Evolutionary conservation across 2,888 invertebrate genomes (phyloP), one percentile per base, ranked within the genome.

Genomic region (Ligdia adustata): DNA sequence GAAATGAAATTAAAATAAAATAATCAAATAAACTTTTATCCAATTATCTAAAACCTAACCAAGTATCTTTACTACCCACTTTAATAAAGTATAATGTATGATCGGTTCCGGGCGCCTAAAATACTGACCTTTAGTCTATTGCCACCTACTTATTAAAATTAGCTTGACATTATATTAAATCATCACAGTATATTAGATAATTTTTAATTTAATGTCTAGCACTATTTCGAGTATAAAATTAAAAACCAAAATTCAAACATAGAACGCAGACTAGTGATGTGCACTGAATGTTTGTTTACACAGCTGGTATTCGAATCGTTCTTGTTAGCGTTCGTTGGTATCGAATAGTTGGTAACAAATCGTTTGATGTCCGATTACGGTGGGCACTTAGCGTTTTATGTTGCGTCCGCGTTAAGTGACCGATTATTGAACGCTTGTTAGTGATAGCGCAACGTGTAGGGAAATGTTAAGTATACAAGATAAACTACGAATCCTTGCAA

Each of bases 311-410:
- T 51, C 52, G 58, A 57, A 26, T 35, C 31, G 47, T 60, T 48
- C 44, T 40, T 56, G 45, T 55, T 24, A 16, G 41, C 41, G 52
- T 53, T 33, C 41, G 52, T 53, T 33, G 53, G 58, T 65, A 74
- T 71, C 69, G 66, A 65, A 54, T 64, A 53, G 66, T 63, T 62
- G 55, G 70, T 60, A 70, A 75, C 72, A 68, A 64, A 65, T 57
- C 69, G 73, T 76, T 77, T 73, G 75, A 75, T 68, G 77, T 75
- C 63, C 66, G 70, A 75, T 73, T 75, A 72, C 72, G 61, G 63
- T 62, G 52, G 60, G 66, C 75, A 75, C 75, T 79, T 72, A 69
- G 57, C 64, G 63, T 69, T 76, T 72, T 66, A 72, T 72, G 71
- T 69, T 64, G 63, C 62, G 60, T 71, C 65, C 63, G 62, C 72